phyloP scores from a whole-genome alignment of 2,113 vertebrate species.

The Malurus alboscapulatus region DNA sequence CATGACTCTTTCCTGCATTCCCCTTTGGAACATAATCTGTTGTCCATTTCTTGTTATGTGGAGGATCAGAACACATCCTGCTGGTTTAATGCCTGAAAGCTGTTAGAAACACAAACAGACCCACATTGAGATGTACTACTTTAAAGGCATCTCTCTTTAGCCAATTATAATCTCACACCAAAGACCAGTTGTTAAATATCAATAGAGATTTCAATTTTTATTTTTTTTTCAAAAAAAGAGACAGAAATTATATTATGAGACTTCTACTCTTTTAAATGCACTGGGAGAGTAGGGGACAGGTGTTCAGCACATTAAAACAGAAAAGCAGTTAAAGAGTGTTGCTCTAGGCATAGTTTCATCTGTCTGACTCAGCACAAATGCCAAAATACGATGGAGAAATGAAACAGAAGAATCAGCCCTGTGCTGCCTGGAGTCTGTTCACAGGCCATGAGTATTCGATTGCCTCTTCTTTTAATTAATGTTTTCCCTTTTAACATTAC shows the following conservation, averaged over 20 bases:
- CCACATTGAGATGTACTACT: not conserved
- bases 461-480: conserved; percentile 40
- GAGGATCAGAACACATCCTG: not conserved
- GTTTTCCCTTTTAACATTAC: conserved; percentile 10
- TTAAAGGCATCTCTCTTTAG: not conserved
- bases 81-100: not conserved
- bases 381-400: not conserved
- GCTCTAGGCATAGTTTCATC: not conserved
- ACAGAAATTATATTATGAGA: not conserved
- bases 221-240: not conserved
- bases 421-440: not conserved
- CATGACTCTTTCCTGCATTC: not conserved
- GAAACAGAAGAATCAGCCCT: not conserved
- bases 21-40: not conserved
- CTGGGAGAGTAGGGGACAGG: not conserved
- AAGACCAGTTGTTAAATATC: not conserved
- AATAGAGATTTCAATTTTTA: not conserved
- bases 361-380: conserved; percentile 26
- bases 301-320: not conserved
- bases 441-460: not conserved
- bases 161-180: not conserved
- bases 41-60: not conserved
- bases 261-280: not conserved
- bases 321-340: not conserved
- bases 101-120: not conserved